These are phyloP conservation scores for Alethe castanea DNA, from an alignment of 2,113 vertebrate species.

Conservation along the genomic window DNA sequence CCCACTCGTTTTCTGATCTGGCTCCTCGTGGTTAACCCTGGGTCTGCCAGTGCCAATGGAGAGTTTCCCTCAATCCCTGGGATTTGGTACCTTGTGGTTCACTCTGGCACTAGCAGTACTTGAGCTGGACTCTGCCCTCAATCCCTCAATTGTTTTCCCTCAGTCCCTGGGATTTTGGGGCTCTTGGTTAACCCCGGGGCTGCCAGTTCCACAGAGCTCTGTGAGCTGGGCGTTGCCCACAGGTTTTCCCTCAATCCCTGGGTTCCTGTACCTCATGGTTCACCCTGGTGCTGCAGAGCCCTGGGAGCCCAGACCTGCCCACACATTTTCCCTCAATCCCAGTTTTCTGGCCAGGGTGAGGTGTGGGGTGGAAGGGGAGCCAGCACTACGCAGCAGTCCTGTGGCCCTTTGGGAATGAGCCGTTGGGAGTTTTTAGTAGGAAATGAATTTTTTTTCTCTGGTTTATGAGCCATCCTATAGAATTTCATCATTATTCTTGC, in stretches of 20 bases:
- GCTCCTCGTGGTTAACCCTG: background rate
- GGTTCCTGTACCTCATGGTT: background rate
- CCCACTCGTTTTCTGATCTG: background rate
- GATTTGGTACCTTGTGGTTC: background rate
- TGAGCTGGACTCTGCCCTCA: background rate
- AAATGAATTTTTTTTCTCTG: background rate
- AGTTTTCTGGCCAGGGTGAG: background rate
- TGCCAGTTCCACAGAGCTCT: constrained; percentile 5
- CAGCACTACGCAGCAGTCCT: background rate
- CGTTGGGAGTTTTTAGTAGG: background rate
- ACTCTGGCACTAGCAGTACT: background rate
- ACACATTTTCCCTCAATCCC: background rate
- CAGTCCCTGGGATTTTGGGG: too few species aligned
- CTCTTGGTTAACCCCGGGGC: constrained; percentile 58
- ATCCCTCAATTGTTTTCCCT: too few species aligned
- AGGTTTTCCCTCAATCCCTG: background rate
- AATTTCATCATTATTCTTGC: constrained; percentile 3
- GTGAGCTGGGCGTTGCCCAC: accelerated
- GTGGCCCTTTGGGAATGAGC: background rate
- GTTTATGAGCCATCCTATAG: constrained; percentile 34
- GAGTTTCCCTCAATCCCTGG: background rate
- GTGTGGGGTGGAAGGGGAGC: accelerated
- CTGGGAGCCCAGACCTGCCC: background rate
- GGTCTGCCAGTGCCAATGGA: background rate
- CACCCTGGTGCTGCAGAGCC: background rate